A percentile compares a stretch with the other conserved stretches of the same genome.
Evolutionary conservation across 1,140 invertebrate genomes (phyloP).

Genomic region (Drosophila ironensis): DNA sequence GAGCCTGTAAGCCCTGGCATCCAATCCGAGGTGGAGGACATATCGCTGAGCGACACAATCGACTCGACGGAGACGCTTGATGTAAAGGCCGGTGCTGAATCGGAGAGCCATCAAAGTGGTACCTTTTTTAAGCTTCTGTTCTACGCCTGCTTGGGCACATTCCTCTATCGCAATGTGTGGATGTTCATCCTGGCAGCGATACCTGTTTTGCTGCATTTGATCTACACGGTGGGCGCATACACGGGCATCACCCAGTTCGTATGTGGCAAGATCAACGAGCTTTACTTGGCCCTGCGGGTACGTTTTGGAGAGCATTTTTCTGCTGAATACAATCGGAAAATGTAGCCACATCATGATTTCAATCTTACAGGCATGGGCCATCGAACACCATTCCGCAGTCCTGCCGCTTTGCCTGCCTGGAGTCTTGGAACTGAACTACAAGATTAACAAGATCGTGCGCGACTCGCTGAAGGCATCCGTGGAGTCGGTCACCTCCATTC

Average conservation of each 20-base stretch:
- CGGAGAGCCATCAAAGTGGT: slow-evolving; percentile 54
- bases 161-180: slow-evolving; percentile 79
- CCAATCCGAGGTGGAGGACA: slow-evolving; percentile 70
- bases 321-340: too few species aligned
- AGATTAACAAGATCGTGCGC: slow-evolving; percentile 83
- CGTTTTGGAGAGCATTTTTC: neutral
- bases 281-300: slow-evolving; percentile 52
- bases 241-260: slow-evolving; percentile 72
- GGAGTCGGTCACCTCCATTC: slow-evolving; percentile 85
- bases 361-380: slow-evolving; percentile 81
- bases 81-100: slow-evolving; percentile 19
- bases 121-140: slow-evolving; percentile 76
- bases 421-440: slow-evolving; percentile 83
- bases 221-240: slow-evolving; percentile 57
- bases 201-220: slow-evolving; percentile 69
- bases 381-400: slow-evolving; percentile 83
- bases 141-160: slow-evolving; percentile 75
- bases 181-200: slow-evolving; percentile 75
- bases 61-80: slow-evolving; percentile 67
- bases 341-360: neutral
- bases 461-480: slow-evolving; percentile 83
- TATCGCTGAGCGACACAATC: slow-evolving; percentile 70
- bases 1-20: slow-evolving; percentile 21
- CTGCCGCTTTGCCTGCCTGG: slow-evolving; percentile 85
- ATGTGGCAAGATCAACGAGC: slow-evolving; percentile 46